These are phyloP conservation scores for Chaitophorus viminalis DNA, from an alignment of 2,888 invertebrate genomes.

Conservation along the genomic window DNA sequence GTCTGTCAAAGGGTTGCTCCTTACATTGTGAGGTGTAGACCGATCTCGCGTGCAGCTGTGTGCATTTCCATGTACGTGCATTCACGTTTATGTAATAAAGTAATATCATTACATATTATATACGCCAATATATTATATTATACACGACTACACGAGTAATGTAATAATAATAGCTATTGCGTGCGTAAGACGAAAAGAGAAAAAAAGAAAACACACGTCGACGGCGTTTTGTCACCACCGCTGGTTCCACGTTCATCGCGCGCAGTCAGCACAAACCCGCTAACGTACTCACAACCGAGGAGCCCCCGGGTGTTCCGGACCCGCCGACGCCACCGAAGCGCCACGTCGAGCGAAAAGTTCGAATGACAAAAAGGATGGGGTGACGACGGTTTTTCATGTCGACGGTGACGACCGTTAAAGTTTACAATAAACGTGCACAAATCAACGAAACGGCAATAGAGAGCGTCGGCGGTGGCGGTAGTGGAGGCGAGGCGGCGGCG, in stretches of 20 bases:
- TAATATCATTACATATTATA: too few relatives aligned
- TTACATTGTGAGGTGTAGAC: background rate
- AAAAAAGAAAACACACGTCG: background rate
- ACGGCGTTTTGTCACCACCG: background rate
- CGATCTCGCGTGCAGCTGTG: background rate
- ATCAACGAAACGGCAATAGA: background rate
- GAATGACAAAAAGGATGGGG: background rate
- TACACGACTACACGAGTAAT: background rate
- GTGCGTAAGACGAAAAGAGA: background rate
- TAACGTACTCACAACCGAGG: background rate
- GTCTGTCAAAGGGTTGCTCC: background rate
- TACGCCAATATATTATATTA: too few relatives aligned
- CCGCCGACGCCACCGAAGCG: background rate
- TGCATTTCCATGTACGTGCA: background rate
- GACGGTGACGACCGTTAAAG: conserved; percentile 1
- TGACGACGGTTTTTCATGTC: too few relatives aligned
- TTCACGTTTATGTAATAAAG: too few relatives aligned
- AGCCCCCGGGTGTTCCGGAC: background rate
- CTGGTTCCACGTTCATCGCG: background rate
- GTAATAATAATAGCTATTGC: background rate
- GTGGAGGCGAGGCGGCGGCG: conserved; percentile 19
- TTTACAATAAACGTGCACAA: background rate
- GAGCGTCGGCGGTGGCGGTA: background rate
- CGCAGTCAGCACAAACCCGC: background rate
- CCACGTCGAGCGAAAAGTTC: background rate